Evolutionary conservation across 2,113 vertebrate species (phyloP), one percentile per base, ranked within the genome.

Genomic region (Choloepus hoffmanni): DNA sequence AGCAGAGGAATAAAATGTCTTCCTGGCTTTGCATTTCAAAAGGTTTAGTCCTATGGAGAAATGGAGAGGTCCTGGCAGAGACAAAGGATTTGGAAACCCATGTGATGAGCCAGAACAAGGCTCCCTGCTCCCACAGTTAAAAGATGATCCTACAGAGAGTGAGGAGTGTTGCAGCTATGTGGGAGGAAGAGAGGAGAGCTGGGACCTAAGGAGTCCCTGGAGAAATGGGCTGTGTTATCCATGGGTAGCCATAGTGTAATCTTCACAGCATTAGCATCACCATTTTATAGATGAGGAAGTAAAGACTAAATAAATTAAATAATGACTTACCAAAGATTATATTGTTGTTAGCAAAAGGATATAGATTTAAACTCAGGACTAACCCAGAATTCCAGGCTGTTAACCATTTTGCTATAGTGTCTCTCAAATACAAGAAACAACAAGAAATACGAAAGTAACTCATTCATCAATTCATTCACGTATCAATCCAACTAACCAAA

Each of bases 151-250:
- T 82, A 24, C 26, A 60, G 26, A 63, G 14, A 11, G 33, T 16
- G 14, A 15, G 8, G 10, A 8, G 2, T 2, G 3, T 30, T 16
- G 73, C 6, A 43, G 43, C 43, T 45, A 23, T 3, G 0, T 1
- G 48, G 4, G 62, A 79, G 7, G 36, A 9, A 70, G 24, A 50
- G 26, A 13, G 7, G 15, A 26, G 7, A 87, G 40, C 19, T 26
- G 26, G 68, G 48, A 45, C 3, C 36, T 18, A 28, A 72, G 85
- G 19, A 24, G 23, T 15, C 24, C 40, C 28, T 43, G 43, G 26
- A n/a, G 36, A 7, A 43, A 1, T 2, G 7, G 11, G 14, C 60
- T 72, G 11, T 65, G 62, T 5, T n/a, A 33, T 28, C 21, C 11
- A 85, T 48, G 10, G 23, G 73, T 58, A 85, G 5, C 23, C 43